Evolutionary conservation across 53 echinoderm and acorn worm species (phyloP), one percentile per base, ranked within the genome.

Genomic region (Paracentrotus lividus): DNA sequence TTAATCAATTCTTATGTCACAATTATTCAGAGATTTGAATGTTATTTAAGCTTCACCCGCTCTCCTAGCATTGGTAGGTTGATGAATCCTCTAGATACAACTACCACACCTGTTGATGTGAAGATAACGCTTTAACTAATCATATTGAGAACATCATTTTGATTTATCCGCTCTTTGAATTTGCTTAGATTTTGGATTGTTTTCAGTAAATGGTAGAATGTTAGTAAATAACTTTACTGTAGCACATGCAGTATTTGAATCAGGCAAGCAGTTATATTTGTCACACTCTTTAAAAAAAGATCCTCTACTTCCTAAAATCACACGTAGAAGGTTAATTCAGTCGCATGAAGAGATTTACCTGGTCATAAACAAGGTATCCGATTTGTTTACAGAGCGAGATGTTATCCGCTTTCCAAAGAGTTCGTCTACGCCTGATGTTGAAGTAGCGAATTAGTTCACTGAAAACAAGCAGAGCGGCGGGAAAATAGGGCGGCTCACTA

Each of bases 371-470:
- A 66, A 66, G 0, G 5, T 18, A 18, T 16, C 4, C 20, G 31
- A 13, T 24, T 78, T n/a, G 1, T 47, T 47, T 23, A 33, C 10
- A 76, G 81, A 13, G n/a, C 27, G 49, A 81, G 47, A n/a, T 47
- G n/a, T n/a, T 47, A 81, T 81, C 49, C 49, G 27, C 45, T 81
- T 40, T 38, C 45, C 5, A 47, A 47, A 81, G 24, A 26, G 16
- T 72, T 72, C 72, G 72, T 81, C 81, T 81, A 47, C 47, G 14
- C 0, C n/a, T n/a, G 44, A 81, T 81, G 27, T 81, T 4, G 47
- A 81, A 81, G 81, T 81, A 81, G 44, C 47, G 47, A 44, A 81
- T 47, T 81, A 27, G 81, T 81, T 47, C 81, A 2, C 26, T 47
- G 47, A 45, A 81, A 45, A 81, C 26, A 81, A 49, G 81, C 47